These are phyloP conservation scores for Cancer borealis DNA, from an alignment of 2,888 invertebrate genomes.

Conservation along the genomic window DNA sequence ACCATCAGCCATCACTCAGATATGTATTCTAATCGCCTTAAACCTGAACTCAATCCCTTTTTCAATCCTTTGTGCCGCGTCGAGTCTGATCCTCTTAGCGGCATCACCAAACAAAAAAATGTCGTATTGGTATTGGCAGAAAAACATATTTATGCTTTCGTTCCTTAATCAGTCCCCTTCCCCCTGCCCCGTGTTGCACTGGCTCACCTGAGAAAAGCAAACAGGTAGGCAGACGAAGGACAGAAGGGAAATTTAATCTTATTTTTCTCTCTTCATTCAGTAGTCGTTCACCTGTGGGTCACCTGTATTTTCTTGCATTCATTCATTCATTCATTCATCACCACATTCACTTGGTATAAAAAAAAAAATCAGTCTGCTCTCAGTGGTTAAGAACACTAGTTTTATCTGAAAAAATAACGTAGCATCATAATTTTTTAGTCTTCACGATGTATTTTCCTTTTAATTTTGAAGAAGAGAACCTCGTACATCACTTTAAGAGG, in stretches of 20 bases:
- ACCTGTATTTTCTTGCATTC: background rate
- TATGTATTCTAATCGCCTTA: constrained; percentile 28
- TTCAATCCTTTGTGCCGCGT: constrained; percentile 31
- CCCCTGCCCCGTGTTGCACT: background rate
- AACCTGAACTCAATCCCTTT: constrained; percentile 16
- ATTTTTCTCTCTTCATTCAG: background rate
- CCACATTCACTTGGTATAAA: no score
- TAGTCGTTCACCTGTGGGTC: background rate
- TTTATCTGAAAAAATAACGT: background rate
- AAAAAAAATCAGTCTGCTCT: no score
- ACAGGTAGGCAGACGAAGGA: background rate
- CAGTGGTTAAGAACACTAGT: background rate
- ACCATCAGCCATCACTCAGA: constrained; percentile 18
- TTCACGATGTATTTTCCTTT: background rate
- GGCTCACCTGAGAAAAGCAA: background rate
- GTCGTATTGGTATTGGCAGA: background rate
- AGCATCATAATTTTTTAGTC: background rate
- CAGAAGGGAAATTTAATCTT: background rate
- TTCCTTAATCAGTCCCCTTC: background rate
- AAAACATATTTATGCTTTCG: background rate
- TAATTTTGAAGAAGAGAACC: background rate
- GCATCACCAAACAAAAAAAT: constrained; percentile 4
- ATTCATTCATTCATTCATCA: background rate
- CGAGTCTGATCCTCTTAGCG: background rate
- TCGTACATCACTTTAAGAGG: background rate